phyloP scores from a whole-genome alignment of 2,113 vertebrate genomes.

The Osmerus mordax region DNA sequence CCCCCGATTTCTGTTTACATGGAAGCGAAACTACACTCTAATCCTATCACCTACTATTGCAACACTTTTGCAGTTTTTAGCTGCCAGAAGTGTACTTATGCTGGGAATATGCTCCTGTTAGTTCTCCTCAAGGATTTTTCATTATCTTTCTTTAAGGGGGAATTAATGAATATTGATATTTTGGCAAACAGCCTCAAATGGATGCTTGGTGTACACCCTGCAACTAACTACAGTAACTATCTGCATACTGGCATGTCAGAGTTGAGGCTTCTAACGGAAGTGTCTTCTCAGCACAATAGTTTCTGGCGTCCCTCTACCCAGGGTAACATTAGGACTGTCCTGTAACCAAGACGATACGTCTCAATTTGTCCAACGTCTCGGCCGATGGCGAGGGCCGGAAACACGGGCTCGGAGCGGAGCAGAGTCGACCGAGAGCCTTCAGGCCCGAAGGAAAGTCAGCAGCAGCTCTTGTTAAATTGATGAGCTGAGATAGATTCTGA shows the following conservation, averaged over 20 bases:
- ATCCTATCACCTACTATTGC: not conserved
- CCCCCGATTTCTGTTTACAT: not conserved
- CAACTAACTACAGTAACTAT: not conserved
- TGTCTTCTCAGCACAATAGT: not conserved
- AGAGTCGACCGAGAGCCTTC: too few relatives aligned
- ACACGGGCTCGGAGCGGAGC: slow-evolving; percentile 55
- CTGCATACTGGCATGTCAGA: not conserved
- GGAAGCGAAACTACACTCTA: not conserved
- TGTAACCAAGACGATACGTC: slow-evolving; percentile 86
- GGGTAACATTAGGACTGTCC: slow-evolving; percentile 76
- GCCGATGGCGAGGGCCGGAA: slow-evolving; percentile 69
- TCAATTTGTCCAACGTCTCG: slow-evolving; percentile 87
- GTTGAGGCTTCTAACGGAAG: not conserved
- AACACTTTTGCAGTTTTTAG: not conserved
- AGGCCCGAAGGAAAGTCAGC: slow-evolving; percentile 39
- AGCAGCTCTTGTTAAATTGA: slow-evolving; percentile 80
- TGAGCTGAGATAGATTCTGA: slow-evolving; percentile 81
- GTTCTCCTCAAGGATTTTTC: not conserved
- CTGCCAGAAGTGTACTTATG: not conserved
- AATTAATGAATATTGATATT: not conserved
- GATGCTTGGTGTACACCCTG: not conserved
- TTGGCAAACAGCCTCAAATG: not conserved
- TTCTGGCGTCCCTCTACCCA: not conserved
- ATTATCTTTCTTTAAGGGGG: not conserved
- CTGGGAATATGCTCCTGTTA: not conserved